These are phyloP conservation scores for Euphonia xanthogaster DNA, from an alignment of 2,797 vertebrate species.

Conservation along the genomic window DNA sequence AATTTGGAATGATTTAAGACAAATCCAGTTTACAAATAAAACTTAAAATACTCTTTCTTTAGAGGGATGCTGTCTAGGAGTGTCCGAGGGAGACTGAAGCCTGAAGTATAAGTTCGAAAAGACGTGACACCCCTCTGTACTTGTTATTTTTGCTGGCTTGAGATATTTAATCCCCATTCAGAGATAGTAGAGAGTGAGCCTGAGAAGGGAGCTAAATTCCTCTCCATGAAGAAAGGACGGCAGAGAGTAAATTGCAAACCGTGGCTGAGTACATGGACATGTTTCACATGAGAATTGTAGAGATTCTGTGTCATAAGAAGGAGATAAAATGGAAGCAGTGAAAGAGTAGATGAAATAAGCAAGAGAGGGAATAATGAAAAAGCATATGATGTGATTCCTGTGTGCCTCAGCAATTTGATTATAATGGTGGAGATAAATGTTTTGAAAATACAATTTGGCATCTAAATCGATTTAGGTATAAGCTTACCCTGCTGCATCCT, in stretches of 20 bases:
- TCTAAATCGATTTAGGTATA: background rate
- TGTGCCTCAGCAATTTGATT: background rate
- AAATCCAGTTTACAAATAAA: background rate
- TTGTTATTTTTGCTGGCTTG: background rate
- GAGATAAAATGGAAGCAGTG: background rate
- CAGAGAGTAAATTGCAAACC: background rate
- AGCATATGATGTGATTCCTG: background rate
- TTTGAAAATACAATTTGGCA: background rate
- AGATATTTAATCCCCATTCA: background rate
- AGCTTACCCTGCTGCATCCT: background rate
- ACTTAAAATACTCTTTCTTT: background rate
- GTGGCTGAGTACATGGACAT: background rate
- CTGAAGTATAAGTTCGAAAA: background rate
- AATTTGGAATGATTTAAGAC: background rate
- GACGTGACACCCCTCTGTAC: background rate
- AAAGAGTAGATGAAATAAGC: background rate
- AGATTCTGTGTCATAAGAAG: background rate
- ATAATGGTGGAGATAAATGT: background rate
- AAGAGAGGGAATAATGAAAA: background rate
- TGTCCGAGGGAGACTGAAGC: background rate
- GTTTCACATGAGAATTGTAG: background rate
- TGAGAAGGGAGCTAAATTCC: background rate
- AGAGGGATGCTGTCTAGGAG: background rate
- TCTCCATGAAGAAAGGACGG: background rate
- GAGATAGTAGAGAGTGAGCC: background rate